Evolutionary conservation across 2,797 vertebrate species (phyloP).

Genomic region (Mionectes olivaceus): DNA sequence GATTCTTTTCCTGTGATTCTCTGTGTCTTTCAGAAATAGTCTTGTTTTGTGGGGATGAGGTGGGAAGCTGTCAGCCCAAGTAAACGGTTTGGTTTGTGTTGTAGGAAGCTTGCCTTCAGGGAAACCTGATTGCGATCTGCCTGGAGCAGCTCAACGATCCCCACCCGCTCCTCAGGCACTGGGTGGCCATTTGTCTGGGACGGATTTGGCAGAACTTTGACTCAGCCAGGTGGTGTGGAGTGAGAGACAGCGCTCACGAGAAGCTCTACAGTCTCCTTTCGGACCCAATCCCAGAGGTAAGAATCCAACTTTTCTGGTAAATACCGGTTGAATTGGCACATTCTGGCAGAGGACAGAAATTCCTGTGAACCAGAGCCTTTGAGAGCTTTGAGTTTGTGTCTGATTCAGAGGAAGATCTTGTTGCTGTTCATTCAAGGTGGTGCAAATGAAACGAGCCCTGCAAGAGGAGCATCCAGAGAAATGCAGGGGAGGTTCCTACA

Average conservation of each 20-base stretch:
- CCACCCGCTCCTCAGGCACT: conserved; percentile 94
- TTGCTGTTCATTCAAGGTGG: neutral
- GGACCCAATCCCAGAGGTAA: conserved; percentile 95
- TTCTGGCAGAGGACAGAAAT: neutral
- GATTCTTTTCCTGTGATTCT: neutral
- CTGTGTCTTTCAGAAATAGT: neutral
- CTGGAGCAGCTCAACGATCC: conserved; percentile 96
- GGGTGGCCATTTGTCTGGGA: conserved; percentile 97
- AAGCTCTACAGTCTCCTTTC: conserved; percentile 97
- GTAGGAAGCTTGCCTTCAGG: conserved; percentile 96
- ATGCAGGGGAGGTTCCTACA: neutral
- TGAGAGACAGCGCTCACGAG: conserved; percentile 95
- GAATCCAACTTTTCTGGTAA: neutral
- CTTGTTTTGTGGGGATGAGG: neutral
- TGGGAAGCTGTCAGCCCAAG: neutral
- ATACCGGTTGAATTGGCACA: rapidly evolving
- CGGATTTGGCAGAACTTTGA: conserved; percentile 99
- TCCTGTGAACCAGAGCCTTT: neutral
- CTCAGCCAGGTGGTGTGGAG: conserved; percentile 95
- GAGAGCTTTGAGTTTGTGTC: neutral
- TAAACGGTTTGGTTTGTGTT: neutral
- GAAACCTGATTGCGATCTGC: conserved; percentile 96
- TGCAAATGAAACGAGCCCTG: neutral
- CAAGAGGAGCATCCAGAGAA: neutral
- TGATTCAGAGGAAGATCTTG: neutral